Evolutionary conservation across 1,140 invertebrate genomes (phyloP).

Genomic region (Gryllus bimaculatus): DNA sequence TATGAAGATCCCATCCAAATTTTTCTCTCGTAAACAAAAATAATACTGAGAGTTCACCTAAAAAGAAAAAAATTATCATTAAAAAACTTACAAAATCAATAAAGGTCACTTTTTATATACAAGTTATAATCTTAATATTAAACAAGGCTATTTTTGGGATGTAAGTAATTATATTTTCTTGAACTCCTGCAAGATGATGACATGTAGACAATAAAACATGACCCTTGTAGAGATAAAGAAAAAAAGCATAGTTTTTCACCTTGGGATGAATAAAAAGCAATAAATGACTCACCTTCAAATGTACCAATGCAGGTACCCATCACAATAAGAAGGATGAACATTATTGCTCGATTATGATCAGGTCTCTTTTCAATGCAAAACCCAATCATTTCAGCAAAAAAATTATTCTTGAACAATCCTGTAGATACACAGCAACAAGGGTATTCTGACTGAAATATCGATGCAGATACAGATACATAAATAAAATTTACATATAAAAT

Average conservation of each 20-base stretch:
- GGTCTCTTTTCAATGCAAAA: conserved; percentile 48
- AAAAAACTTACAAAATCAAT: not conserved
- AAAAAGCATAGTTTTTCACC: no score
- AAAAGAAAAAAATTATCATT: not conserved
- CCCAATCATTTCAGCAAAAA: conserved; percentile 48
- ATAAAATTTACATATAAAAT: not conserved
- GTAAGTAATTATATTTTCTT: no score
- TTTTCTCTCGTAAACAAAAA: conserved; percentile 20
- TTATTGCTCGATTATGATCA: conserved; percentile 45
- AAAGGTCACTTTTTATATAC: no score
- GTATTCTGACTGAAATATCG: not conserved
- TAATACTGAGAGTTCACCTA: conserved; percentile 13
- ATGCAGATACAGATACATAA: not conserved
- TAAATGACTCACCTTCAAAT: not conserved
- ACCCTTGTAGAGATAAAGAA: no score
- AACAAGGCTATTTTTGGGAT: no score
- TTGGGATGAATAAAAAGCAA: no score
- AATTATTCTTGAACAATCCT: conserved; percentile 42
- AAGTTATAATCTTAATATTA: no score
- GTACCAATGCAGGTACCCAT: not conserved
- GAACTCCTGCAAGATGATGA: no score
- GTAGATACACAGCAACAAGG: conserved; percentile 30
- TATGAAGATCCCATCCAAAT: conserved; percentile 21
- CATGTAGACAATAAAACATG: no score
- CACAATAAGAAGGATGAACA: conserved; percentile 46